These are phyloP conservation scores for Pollenia amentaria DNA, from an alignment of 2,888 invertebrate genomes.

Conservation along the genomic window DNA sequence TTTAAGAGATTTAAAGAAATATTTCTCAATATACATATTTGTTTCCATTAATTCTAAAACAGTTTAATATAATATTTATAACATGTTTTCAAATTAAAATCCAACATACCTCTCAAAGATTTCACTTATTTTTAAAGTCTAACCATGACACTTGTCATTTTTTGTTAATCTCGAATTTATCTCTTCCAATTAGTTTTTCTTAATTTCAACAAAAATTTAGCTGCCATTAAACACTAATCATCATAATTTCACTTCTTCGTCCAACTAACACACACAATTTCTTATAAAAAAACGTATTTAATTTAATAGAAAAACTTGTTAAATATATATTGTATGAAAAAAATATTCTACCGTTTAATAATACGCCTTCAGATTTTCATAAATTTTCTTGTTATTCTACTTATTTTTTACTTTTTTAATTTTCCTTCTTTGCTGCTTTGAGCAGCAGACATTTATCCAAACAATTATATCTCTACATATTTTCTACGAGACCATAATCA, in stretches of 20 bases:
- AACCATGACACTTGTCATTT: too few species aligned
- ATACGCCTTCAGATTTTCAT: conserved; percentile 61
- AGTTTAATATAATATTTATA: too few species aligned
- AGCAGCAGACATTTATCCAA: conserved; percentile 35
- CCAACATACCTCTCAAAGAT: too few species aligned
- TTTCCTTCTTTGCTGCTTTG: neutral
- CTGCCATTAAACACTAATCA: conserved; percentile 25
- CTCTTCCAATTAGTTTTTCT: neutral
- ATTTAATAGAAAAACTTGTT: conserved; percentile 24
- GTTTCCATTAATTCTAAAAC: too few species aligned
- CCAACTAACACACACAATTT: conserved; percentile 3
- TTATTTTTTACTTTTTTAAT: too few species aligned
- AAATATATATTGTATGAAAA: neutral
- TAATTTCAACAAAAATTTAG: conserved; percentile 9
- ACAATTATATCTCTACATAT: conserved; percentile 43
- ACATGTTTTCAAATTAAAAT: too few species aligned
- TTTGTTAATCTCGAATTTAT: neutral
- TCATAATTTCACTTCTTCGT: conserved; percentile 37
- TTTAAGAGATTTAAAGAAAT: too few species aligned
- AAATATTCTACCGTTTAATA: conserved; percentile 66
- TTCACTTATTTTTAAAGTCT: too few species aligned
- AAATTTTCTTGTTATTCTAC: conserved; percentile 54
- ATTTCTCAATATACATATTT: too few species aligned
- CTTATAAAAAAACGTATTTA: conserved; percentile 14
- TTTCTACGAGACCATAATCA: conserved; percentile 64